These are phyloP conservation scores for Pitangus sulphuratus DNA, from an alignment of 2,797 vertebrate genomes.

Conservation along the genomic window DNA sequence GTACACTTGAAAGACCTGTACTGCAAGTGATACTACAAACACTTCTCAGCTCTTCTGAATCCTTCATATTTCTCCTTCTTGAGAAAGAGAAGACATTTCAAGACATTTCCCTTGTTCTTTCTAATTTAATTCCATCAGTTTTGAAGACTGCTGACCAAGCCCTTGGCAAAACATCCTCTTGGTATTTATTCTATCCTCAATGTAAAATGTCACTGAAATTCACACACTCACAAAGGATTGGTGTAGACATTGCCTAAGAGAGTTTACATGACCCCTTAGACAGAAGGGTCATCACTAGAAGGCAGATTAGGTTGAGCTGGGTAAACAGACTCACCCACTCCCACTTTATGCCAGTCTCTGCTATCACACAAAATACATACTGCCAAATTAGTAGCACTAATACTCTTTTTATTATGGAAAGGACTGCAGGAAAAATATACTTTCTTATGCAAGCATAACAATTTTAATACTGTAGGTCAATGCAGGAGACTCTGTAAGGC, in stretches of 20 bases:
- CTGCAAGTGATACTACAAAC: background rate
- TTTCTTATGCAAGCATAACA: background rate
- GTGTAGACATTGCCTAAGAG: background rate
- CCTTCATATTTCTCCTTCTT: background rate
- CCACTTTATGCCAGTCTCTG: background rate
- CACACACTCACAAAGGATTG: background rate
- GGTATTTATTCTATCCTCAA: constrained; percentile 36
- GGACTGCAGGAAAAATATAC: background rate
- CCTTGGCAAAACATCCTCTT: background rate
- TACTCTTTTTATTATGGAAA: background rate
- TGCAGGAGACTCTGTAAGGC: background rate
- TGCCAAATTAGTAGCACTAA: background rate
- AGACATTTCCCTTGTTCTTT: background rate
- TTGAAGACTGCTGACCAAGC: constrained; percentile 20
- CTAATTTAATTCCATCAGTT: background rate
- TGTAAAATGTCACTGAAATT: constrained; percentile 35
- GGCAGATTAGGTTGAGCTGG: background rate
- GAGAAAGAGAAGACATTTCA: background rate
- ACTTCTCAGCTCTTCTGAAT: background rate
- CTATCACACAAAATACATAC: background rate
- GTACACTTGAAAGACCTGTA: background rate
- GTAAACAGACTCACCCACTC: background rate
- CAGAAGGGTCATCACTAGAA: background rate
- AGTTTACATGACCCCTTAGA: constrained; percentile 30
- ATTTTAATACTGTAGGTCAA: background rate